phyloP scores from a whole-genome alignment of 2,797 vertebrate species.

The Parauchenoglanis punctatus region DNA sequence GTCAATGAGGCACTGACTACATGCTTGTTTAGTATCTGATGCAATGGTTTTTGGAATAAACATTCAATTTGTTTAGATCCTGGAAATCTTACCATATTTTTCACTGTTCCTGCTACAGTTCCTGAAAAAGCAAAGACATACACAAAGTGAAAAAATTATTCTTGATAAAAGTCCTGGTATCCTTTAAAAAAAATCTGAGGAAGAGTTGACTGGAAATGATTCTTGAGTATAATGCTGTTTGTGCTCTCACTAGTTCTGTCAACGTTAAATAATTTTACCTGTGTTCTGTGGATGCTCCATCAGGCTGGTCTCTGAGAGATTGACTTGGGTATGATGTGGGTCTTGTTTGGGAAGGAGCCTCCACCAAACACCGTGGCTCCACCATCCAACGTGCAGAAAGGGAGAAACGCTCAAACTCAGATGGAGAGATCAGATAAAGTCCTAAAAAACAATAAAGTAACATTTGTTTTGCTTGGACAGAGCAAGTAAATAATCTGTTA shows the following conservation, averaged over 20 bases:
- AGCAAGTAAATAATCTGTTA: neutral
- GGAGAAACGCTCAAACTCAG: conserved; percentile 97
- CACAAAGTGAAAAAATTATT: neutral
- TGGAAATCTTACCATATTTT: conserved; percentile 69
- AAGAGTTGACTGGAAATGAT: neutral
- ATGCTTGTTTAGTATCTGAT: conserved; percentile 53
- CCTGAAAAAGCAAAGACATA: conserved; percentile 58
- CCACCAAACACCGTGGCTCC: conserved; percentile 87
- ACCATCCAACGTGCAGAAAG: conserved; percentile 90
- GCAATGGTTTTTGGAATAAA: conserved; percentile 22
- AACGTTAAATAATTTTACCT: conserved; percentile 68
- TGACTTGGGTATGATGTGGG: conserved; percentile 60
- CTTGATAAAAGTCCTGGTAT: neutral
- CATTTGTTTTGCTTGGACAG: neutral
- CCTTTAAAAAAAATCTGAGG: neutral
- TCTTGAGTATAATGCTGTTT: neutral
- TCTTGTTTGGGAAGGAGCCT: conserved; percentile 65
- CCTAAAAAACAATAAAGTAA: conserved; percentile 70
- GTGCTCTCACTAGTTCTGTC: neutral
- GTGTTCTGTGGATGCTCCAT: conserved; percentile 67
- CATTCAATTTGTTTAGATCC: neutral
- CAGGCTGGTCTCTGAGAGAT: conserved; percentile 56
- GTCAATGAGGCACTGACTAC: conserved; percentile 49
- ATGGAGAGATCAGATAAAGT: conserved; percentile 97
- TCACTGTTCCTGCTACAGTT: conserved; percentile 59